Percentiles rank a stretch among this genome's conserved stretches.
phyloP scores from a whole-genome alignment of 1,140 invertebrate genomes.

The Papilio glaucus region DNA sequence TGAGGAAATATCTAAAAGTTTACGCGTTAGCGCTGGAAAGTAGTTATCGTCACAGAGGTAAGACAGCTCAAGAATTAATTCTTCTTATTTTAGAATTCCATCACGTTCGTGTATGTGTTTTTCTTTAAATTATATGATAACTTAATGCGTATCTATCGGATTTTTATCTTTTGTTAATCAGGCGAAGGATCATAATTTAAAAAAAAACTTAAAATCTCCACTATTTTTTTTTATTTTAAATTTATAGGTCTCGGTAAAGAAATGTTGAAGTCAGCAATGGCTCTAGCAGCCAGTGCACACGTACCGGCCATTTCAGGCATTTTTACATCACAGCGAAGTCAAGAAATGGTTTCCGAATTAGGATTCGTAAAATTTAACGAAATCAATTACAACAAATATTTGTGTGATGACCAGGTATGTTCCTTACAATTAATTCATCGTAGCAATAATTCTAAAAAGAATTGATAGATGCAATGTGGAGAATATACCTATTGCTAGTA shows the following conservation, averaged over 20 bases:
- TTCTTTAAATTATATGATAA: too few species aligned
- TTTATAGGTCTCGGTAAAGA: conserved; percentile 15
- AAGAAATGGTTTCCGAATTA: background rate
- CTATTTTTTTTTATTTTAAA: too few species aligned
- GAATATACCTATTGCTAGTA: too few species aligned
- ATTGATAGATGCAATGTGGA: too few species aligned
- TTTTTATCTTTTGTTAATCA: too few species aligned
- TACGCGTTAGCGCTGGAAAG: conserved; percentile 9
- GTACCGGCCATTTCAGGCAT: conserved; percentile 25
- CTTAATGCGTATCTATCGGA: too few species aligned
- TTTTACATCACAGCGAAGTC: conserved; percentile 2
- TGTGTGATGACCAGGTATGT: conserved; percentile 18
- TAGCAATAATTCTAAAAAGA: too few species aligned
- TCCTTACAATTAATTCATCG: too few species aligned
- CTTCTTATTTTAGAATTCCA: conserved; percentile 2
- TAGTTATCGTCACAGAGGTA: conserved; percentile 30
- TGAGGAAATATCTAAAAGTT: conserved; percentile 33
- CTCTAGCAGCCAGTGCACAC: conserved; percentile 19
- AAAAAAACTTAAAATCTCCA: too few species aligned
- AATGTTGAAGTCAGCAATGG: conserved; percentile 10
- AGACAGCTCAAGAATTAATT: background rate
- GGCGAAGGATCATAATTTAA: too few species aligned
- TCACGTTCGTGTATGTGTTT: too few species aligned
- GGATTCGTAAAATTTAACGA: conserved; percentile 23
- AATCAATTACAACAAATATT: conserved; percentile 18